A percentile compares a stretch with the other conserved stretches of the same genome.
Conservation (phyloP, 2,888 invertebrate genomes). For the Prosopocoilus inquinatus region DNA sequence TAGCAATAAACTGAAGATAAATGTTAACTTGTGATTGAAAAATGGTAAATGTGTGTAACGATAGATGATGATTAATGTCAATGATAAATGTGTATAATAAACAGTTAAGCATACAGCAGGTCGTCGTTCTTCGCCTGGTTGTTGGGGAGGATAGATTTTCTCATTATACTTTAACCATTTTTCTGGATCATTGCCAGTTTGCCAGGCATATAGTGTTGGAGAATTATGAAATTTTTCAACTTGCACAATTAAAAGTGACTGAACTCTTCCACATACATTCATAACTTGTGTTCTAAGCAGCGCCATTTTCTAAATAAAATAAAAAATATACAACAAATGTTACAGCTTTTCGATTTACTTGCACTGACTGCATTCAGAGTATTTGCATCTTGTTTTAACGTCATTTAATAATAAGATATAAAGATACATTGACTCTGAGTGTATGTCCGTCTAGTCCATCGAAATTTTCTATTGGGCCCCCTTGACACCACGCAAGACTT, state of each 20-base stretch:
- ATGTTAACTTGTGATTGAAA: no score
- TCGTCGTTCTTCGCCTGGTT: constrained; percentile 68
- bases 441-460: no score
- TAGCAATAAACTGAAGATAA: no score
- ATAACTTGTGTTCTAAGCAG: not conserved
- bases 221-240: constrained; percentile 17
- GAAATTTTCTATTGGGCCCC: no score
- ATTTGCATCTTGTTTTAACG: no score
- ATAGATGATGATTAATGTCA: no score
- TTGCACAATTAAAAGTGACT: not conserved
- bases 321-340: not conserved
- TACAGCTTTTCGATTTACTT: no score
- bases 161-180: constrained; percentile 70
- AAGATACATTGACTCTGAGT: no score
- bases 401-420: no score
- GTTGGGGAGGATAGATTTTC: constrained; percentile 76
- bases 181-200: constrained; percentile 44
- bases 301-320: not conserved
- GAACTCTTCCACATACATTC: not conserved
- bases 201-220: constrained; percentile 11
- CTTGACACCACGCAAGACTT: no score
- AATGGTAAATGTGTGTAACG: no score
- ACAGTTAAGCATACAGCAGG: constrained; percentile 69
- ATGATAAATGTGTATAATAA: not conserved
- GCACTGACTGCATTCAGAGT: no score